Evolutionary conservation across 53 echinoderm and acorn worm species (phyloP).

Genomic region (Holothuria scabra): DNA sequence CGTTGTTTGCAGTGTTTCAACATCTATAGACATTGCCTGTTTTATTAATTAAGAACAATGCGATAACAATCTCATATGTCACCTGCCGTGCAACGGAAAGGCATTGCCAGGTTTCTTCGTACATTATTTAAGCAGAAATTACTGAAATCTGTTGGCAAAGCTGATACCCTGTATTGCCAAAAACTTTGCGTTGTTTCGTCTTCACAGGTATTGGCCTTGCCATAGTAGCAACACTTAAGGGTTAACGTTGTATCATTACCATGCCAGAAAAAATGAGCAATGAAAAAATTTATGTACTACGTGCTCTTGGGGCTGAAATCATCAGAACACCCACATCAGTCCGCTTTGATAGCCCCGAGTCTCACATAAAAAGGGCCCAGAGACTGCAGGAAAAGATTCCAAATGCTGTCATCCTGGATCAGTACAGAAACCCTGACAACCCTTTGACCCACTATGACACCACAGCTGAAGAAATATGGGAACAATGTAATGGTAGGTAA

Average conservation of each 20-base stretch:
- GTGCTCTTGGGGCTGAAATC: constrained; percentile 93
- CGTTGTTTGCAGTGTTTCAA: no score
- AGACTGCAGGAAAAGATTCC: constrained; percentile 89
- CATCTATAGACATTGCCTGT: no score
- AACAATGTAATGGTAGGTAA: constrained; percentile 87
- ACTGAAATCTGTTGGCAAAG: no score
- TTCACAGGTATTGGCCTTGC: constrained; percentile 86
- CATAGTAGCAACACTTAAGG: constrained; percentile 81
- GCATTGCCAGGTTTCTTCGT: no score
- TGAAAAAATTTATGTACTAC: constrained; percentile 88
- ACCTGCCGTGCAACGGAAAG: no score
- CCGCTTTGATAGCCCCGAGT: constrained; percentile 90
- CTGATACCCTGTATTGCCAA: no score
- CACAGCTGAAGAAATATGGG: constrained; percentile 86
- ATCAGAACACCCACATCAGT: constrained; percentile 90
- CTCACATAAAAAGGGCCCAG: constrained; percentile 90
- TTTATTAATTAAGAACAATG: no score
- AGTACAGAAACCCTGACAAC: constrained; percentile 88
- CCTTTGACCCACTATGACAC: constrained; percentile 88
- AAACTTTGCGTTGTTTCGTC: no score
- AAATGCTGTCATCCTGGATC: constrained; percentile 86
- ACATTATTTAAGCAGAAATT: no score
- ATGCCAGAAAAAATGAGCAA: constrained; percentile 99
- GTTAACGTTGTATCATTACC: constrained; percentile 94
- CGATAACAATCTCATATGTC: no score